These are phyloP conservation scores for Aphidius colemani DNA, from an alignment of 2,888 invertebrate genomes.

Conservation along the genomic window DNA sequence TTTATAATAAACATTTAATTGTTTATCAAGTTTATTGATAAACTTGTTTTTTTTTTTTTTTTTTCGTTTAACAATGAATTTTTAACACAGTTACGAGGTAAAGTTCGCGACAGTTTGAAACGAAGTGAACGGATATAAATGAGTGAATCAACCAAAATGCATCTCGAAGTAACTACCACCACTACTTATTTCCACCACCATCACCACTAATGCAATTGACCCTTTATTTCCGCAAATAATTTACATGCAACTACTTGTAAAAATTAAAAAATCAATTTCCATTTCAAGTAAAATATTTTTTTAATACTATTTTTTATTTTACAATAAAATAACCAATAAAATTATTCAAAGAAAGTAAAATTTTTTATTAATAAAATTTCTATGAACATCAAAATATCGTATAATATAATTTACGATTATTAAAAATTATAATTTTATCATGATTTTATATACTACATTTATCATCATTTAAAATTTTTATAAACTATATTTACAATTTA, in stretches of 20 bases:
- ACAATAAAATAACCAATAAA: too few relatives aligned
- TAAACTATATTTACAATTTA: too few relatives aligned
- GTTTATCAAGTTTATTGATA: neutral
- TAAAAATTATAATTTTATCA: too few relatives aligned
- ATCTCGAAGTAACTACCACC: slow-evolving; percentile 23
- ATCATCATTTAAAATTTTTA: too few relatives aligned
- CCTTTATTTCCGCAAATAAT: neutral
- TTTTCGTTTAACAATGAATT: neutral
- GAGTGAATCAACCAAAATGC: slow-evolving; percentile 46
- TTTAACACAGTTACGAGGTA: slow-evolving; percentile 31
- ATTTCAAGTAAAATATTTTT: too few relatives aligned
- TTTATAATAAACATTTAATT: too few relatives aligned
- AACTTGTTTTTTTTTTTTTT: neutral
- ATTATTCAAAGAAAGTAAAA: too few relatives aligned
- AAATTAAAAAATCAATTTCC: neutral
- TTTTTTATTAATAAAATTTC: too few relatives aligned
- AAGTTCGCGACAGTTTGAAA: slow-evolving; percentile 47
- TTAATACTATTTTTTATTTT: too few relatives aligned
- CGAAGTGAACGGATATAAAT: slow-evolving; percentile 44
- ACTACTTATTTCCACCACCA: slow-evolving; percentile 36
- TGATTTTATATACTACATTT: too few relatives aligned
- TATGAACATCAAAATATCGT: too few relatives aligned
- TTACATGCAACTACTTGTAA: neutral
- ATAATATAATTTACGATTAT: too few relatives aligned
- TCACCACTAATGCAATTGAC: slow-evolving; percentile 3